Percentiles rank a stretch among this genome's conserved stretches.
Conservation (phyloP, 2,797 vertebrate genomes). For the Malurus splendens region DNA sequence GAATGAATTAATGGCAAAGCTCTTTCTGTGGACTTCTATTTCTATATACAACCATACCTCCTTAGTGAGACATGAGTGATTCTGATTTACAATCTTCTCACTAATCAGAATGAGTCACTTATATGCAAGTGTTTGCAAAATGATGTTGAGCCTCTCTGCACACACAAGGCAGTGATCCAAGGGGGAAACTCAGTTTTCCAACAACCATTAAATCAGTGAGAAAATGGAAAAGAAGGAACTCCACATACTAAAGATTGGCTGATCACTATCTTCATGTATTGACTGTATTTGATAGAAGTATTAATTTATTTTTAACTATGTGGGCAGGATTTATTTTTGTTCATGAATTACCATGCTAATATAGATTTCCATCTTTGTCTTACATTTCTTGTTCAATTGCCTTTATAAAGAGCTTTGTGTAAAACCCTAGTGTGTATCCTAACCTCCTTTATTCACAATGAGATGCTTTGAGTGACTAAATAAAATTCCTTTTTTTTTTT, state of each 20-base stretch:
- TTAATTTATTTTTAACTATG: neutral
- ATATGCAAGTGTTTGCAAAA: neutral
- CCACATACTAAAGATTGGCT: neutral
- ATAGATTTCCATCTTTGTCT: neutral
- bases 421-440: neutral
- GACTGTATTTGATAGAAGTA: neutral
- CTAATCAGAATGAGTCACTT: neutral
- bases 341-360: neutral
- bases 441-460: neutral
- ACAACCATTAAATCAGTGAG: neutral
- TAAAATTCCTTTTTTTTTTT: neutral
- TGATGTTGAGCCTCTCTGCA: neutral
- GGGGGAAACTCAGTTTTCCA: neutral
- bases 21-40: neutral
- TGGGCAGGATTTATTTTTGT: neutral
- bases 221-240: neutral
- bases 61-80: neutral
- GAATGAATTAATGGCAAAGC: neutral
- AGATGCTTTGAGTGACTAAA: neutral
- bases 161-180: neutral
- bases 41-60: neutral
- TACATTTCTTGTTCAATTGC: neutral
- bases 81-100: neutral
- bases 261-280: neutral
- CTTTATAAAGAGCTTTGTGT: neutral